phyloP scores from a whole-genome alignment of 2,797 vertebrate genomes.

The Phoxinus dragarum region DNA sequence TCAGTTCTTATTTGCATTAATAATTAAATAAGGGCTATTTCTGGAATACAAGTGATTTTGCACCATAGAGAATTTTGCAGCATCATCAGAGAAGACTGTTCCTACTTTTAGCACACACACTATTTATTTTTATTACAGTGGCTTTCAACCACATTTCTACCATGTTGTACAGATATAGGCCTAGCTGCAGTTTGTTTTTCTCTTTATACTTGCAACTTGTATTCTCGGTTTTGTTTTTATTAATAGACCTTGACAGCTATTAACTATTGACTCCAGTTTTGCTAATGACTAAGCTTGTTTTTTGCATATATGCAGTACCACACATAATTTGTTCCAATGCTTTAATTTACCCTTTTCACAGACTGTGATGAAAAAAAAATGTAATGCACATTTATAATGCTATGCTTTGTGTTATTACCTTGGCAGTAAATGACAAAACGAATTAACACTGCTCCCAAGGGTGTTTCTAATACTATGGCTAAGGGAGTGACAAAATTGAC shows the following conservation, averaged over 20 bases:
- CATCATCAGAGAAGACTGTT: conserved; percentile 2
- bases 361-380: background rate
- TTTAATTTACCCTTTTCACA: background rate
- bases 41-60: conserved; percentile 3
- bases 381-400: background rate
- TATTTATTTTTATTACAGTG: no score
- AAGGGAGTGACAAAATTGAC: background rate
- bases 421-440: background rate
- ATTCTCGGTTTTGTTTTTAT: conserved; percentile 1
- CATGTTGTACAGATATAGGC: background rate
- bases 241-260: background rate
- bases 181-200: background rate
- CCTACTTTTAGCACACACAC: background rate
- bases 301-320: background rate
- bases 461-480: background rate
- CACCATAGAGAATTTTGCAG: conserved; percentile 16
- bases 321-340: background rate
- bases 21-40: conserved; percentile 42
- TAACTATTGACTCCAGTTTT: conserved; percentile 12
- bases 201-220: background rate
- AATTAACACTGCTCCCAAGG: background rate
- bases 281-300: conserved; percentile 26
- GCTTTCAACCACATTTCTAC: background rate
- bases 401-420: background rate
- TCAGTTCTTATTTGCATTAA: conserved; percentile 23